Base-by-base conservation (phyloP, 1,140 invertebrate species). In the Bombus superbus region DNA sequence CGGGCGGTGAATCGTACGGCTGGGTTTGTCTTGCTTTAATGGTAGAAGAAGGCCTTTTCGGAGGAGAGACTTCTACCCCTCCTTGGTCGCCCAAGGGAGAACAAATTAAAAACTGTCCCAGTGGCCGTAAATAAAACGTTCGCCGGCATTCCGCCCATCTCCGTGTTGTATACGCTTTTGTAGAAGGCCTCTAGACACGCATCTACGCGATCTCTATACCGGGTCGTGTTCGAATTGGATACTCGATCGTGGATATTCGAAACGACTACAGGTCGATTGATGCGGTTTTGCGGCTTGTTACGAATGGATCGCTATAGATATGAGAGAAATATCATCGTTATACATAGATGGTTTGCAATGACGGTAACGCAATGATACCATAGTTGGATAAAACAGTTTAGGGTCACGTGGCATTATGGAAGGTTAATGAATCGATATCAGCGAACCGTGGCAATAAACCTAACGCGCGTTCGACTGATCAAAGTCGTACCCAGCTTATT, bases 41-140 rank as follows among this genome's bases (percentile, higher is more conserved):
- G 64, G 64, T 18, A 18, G 64, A 66, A 6, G 15, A 66, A 13
- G n/a, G 47, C 47, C 47, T 53, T 53, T 53, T 53, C 47, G 47
- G 62, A n/a, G 13, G 62, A 64, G n/a, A 15, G 62, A 64, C 47
- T 62, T n/a, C 59, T 62, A 62, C 59, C 59, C 59, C 28, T 59
- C 57, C 57, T 62, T 62, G 28, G 59, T 77, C 38, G 83, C 92
- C 88, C 74, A 89, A 93, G 92, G 93, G 93, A 93, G 94, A 95
- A 95, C 94, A 95, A 95, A 95, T 95, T 95, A 95, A 95, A 95
- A 95, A 95, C 94, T 95, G 95, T 95, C 95, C 94, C 94, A 95
- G 90, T 93, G 93, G 92, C 93, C 94, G 94, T 95, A 95, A 95
- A 95, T 95, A 95, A 95, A 92, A 94, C 93, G 91, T 89, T 90